Base-by-base conservation (phyloP, 2,113 vertebrate genomes). In the Anser cygnoides region DNA sequence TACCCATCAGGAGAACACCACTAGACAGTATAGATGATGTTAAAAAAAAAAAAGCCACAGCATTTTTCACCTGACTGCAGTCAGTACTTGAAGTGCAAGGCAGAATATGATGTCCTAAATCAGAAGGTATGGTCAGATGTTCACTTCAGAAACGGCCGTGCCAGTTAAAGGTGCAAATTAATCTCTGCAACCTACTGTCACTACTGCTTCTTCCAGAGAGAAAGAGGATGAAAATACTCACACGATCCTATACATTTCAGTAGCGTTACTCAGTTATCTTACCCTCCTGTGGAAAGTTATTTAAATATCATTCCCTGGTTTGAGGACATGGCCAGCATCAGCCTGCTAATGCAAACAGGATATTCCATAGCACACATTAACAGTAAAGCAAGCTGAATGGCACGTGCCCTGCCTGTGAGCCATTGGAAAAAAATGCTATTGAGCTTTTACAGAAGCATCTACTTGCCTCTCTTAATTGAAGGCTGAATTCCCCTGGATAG, bases 391-490 rank as follows among this genome's bases (percentile, higher is more conserved):
- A 52, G 29, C n/a, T 43, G 61, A 75, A 2, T 3, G 6, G 22
- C 61, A 82, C 65, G 49, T 15, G 3, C 21, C 10, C 41, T 46
- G 28, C 57, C 37, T 1, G 0, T 2, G 4, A 29, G 10, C 5
- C 3, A 28, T 13, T 66, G 29, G 31, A 22, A 44, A 61, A 61
- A 77, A 33, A 19, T 2, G 5, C 7, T 17, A 11, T 11, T 59
- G 25, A 39, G n/a, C 6, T 70, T 87, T 39, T 23, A 28, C 8
- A 65, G 20, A 76, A 79, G 16, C 46, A 17, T 8, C 35, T 28
- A 25, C 25, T 25, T 54, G 11, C 20, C n/a, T n/a, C 80, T 63
- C 16, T 0, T 11, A 67, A 43, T 7, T 31, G 29, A 81, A 43
- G 35, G 3, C 23, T 65, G 21, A 63, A 75, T 58, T 82, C 17